phyloP scores from a whole-genome alignment of 2,888 invertebrate species.

The Tiliacea citrago region DNA sequence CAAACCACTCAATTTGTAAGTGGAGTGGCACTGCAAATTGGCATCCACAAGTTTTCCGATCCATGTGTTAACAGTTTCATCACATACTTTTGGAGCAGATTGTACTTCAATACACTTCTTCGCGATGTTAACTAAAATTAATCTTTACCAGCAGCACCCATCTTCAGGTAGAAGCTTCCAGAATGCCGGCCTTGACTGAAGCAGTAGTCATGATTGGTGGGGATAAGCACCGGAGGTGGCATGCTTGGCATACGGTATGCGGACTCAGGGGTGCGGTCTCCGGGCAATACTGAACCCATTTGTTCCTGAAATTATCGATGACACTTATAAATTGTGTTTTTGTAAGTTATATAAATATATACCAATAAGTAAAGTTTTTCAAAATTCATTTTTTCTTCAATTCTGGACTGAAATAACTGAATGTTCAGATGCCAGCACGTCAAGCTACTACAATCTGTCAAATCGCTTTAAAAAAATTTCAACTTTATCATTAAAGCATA shows the following conservation, averaged over 20 bases:
- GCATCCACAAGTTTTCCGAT: neutral
- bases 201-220: conserved; percentile 91
- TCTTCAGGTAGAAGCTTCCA: conserved; percentile 93
- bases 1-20: neutral
- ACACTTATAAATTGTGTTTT: neutral
- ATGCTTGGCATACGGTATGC: conserved; percentile 66
- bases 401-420: neutral
- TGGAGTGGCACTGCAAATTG: neutral
- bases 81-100: neutral
- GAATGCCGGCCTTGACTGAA: conserved; percentile 93
- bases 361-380: neutral
- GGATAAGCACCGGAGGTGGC: conserved; percentile 84
- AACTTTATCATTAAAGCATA: too few relatives aligned
- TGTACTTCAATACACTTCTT: neutral
- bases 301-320: conserved; percentile 68
- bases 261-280: conserved; percentile 77
- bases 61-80: neutral
- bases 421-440: neutral
- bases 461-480: too few relatives aligned
- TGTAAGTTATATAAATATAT: too few relatives aligned
- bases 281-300: conserved; percentile 65
- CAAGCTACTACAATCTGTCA: too few relatives aligned
- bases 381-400: neutral
- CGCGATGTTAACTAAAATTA: neutral
- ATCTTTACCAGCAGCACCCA: conserved; percentile 92